Percentiles rank a stretch among this genome's conserved stretches.
Conservation (phyloP, 2,797 vertebrate species). For the Typhlichthys eigenmanni region DNA sequence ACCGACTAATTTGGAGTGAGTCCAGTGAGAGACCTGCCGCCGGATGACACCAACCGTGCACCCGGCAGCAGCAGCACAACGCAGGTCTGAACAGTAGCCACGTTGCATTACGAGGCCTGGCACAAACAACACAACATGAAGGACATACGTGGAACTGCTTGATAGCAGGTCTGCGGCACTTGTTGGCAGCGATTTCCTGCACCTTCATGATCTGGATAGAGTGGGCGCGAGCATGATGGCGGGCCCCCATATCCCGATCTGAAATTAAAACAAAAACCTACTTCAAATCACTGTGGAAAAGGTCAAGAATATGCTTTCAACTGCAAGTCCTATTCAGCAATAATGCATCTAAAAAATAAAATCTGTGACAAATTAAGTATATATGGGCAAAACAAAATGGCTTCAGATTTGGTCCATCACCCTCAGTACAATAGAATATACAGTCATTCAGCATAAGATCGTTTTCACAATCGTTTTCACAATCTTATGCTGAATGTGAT, state of each 20-base stretch:
- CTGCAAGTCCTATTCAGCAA: too few species aligned
- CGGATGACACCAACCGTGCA: not conserved
- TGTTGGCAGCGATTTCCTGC: constrained; percentile 90
- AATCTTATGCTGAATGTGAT: too few species aligned
- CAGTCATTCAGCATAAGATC: too few species aligned
- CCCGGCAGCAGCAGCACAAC: not conserved
- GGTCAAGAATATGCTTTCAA: too few species aligned
- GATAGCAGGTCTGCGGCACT: constrained; percentile 87
- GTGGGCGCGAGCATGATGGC: constrained; percentile 94
- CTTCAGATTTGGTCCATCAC: too few species aligned
- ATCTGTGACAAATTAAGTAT: too few species aligned
- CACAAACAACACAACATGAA: not conserved
- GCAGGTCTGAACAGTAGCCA: too few species aligned
- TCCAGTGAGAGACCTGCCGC: constrained; percentile 63
- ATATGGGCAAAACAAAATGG: too few species aligned
- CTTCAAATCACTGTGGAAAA: not conserved
- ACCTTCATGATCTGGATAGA: constrained; percentile 99
- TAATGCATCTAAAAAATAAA: too few species aligned
- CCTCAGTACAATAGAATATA: too few species aligned
- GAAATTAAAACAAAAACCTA: not conserved
- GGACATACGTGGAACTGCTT: constrained; percentile 91
- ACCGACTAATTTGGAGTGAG: constrained; percentile 33
- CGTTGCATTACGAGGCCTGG: not conserved
- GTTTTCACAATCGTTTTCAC: too few species aligned
- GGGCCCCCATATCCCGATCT: constrained; percentile 97